phyloP scores from a whole-genome alignment of 2,113 vertebrate genomes.

The Arothron firmamentum region DNA sequence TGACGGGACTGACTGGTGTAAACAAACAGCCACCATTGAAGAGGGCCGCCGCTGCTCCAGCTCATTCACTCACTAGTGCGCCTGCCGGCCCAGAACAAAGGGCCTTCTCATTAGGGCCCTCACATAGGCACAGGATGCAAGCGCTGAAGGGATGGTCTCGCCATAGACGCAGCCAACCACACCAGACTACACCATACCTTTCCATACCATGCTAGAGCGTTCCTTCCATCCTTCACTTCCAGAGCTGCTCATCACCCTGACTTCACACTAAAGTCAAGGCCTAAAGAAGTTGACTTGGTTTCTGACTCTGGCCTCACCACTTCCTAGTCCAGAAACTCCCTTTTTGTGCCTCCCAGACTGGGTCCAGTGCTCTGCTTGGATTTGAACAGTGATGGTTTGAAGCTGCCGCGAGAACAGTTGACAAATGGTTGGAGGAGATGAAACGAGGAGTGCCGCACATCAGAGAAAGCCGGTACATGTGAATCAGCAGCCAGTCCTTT shows the following conservation, averaged over 20 bases:
- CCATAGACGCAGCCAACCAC: conserved; percentile 52
- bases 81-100: conserved; percentile 69
- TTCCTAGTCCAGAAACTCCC: not conserved
- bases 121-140: conserved; percentile 51
- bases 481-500: conserved; percentile 41
- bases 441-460: conserved; percentile 47
- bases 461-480: conserved; percentile 35
- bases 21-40: conserved; percentile 76
- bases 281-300: conserved; percentile 20
- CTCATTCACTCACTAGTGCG: conserved; percentile 65
- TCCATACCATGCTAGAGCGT: conserved; percentile 42
- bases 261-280: conserved; percentile 7
- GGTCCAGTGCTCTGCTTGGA: conserved; percentile 39
- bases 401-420: conserved; percentile 35
- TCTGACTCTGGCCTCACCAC: conserved; percentile 2
- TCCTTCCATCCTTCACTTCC: conserved; percentile 12
- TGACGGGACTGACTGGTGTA: conserved; percentile 72
- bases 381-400: conserved; percentile 53
- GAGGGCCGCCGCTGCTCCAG: conserved; percentile 60
- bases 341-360: conserved; percentile 20
- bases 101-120: conserved; percentile 68
- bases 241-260: not conserved
- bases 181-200: conserved; percentile 50
- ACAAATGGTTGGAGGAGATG: conserved; percentile 42
- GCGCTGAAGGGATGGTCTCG: conserved; percentile 53